Base-by-base conservation (phyloP, 2,797 vertebrate species). In the Poeciliopsis turneri region DNA sequence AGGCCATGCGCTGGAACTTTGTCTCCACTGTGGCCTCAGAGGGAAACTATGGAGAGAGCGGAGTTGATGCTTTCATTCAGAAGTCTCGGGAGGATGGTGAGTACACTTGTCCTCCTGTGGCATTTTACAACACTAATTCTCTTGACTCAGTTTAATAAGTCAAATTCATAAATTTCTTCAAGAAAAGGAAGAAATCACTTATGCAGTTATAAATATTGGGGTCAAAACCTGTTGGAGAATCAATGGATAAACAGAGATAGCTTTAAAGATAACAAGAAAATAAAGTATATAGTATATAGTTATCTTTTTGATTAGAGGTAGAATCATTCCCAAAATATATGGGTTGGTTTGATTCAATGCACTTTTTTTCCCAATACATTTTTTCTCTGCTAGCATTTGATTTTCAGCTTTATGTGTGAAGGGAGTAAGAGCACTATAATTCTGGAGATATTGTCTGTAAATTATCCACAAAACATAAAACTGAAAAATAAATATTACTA, bases 21-120 rank as follows among this genome's bases (percentile, higher is more conserved):
- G 98, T 99, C 86, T 98, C 97, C 91, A 99, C 98, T 0, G 94
- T 99, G 74, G 98, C 97, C 78, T 99, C 98, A 0, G 98, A 98
- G 93, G 97, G 97, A 77, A 99, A 97, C 95, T 99, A 99, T 0
- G 98, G 98, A 0, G 98, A 99, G 78, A 99, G 97, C 0, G 98
- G 97, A 0, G 97, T 99, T 23, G 98, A 99, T 20, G 98, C 97
- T 68, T 99, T 99, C 92, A 97, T 98, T 87, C 98, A 98, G 90
- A 98, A 97, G 92, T 97, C 97, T 80, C 95, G 98, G 12, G 98
- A 99, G 93, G 97, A 97, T 0, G 97, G 98, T 99, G 95, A 97
- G 97, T 95, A 73, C 2, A 55, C 45, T 36, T 59, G 49, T 36
- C n/a, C 77, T 25, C 49, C 28, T 41, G 25, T 39, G 51, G 47